phyloP scores from a whole-genome alignment of 2,113 vertebrate species.

The Pipa parva region DNA sequence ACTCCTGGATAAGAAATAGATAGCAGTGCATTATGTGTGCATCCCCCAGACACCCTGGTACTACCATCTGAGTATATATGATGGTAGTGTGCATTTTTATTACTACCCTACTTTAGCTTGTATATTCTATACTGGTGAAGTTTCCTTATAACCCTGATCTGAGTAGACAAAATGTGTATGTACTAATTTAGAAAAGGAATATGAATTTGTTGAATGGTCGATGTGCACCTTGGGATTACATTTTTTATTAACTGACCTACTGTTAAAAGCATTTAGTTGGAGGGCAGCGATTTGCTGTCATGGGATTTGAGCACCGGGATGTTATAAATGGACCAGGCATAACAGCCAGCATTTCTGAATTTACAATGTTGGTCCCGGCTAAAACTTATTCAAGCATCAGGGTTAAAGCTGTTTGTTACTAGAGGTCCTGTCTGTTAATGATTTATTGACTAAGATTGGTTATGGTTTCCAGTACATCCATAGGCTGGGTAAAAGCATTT shows the following conservation, averaged over 20 bases:
- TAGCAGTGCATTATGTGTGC: too few species aligned
- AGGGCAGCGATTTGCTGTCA: not conserved
- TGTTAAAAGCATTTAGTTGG: not conserved
- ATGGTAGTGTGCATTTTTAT: too few species aligned
- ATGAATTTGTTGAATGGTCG: too few species aligned
- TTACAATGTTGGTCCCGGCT: not conserved
- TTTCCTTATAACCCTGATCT: too few species aligned
- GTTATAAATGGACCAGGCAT: not conserved
- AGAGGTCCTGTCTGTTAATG: not conserved
- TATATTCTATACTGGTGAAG: too few species aligned
- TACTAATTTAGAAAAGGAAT: too few species aligned
- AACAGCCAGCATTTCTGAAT: not conserved
- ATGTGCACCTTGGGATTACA: too few species aligned
- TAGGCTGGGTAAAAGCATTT: not conserved
- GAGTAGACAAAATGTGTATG: too few species aligned
- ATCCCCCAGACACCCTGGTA: too few species aligned
- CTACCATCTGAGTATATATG: too few species aligned
- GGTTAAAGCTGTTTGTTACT: not conserved
- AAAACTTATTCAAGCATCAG: not conserved
- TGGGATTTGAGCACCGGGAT: not conserved
- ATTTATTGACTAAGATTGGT: constrained; percentile 3
- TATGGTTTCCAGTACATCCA: not conserved
- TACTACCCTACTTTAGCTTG: too few species aligned
- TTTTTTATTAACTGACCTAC: not conserved
- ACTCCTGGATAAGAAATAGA: too few species aligned